Evolutionary conservation across 2,113 vertebrate species (phyloP), one percentile per base, ranked within the genome.

Genomic region (Nothobranchius furzeri): DNA sequence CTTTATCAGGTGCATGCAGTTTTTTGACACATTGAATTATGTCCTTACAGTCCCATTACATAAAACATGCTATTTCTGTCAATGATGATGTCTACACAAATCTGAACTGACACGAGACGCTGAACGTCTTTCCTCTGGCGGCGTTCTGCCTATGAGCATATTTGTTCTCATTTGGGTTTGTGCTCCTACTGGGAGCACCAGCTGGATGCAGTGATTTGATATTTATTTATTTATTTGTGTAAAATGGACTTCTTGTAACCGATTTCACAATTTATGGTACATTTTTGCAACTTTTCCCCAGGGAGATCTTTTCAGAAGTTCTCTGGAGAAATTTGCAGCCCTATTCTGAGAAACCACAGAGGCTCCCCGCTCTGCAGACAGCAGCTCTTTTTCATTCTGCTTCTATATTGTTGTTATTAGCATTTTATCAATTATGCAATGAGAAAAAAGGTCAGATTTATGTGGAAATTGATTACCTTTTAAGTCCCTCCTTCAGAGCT

Each of bases 391-490:
- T 59, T 76, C 35, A 78, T 78, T 75, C 62, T 63, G 65, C 20
- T 30, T 25, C 7, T 66, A 54, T 59, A 53, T 58, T 54, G 15
- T 57, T 59, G 14, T 75, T 55, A 81, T 87, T 86, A 76, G 63
- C 62, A 75, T 81, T 87, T 85, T 73, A 81, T 85, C 78, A 81
- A 75, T 70, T 56, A 75, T 3, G 2, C 56, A 60, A 20, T 48
- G 68, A 59, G 53, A 65, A 45, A 52, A 82, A 87, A 84, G 78
- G 84, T 82, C 74, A 82, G 40, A 63, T 72, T 86, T 80, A 35
- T 82, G 63, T 70, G 40, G 66, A 69, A 77, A 87, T 82, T 73
- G 73, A 79, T 83, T 79, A 69, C 15, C 47, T 68, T 80, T 81
- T 54, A 70, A 64, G 53, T 60, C 25, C 42, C 56, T 17, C 58